Evolutionary conservation across 1,140 invertebrate genomes (phyloP), one percentile per base, ranked within the genome.

Genomic region (Heliothis subflexa): DNA sequence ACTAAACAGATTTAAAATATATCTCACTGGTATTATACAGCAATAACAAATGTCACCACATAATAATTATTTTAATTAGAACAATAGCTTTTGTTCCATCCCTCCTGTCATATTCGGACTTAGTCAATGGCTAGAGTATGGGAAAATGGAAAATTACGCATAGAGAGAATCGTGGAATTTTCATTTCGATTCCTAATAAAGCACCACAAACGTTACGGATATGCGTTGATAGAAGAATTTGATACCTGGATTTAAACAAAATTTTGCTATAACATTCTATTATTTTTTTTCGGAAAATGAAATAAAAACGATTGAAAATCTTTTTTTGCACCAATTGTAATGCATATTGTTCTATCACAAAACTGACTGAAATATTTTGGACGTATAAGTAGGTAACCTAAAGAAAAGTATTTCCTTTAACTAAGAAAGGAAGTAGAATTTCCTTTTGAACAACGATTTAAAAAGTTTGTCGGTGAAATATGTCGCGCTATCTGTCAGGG

Each of bases 401-500:
- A 62, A 40, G n/a, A 45, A 10, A 64, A 21, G 45, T n/a, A 64
- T 47, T 12, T n/a, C 33, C 61, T 64, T 18, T 64, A 47, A 47
- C 33, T 21, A 47, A 1, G 28, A 16, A 64, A 64, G 61, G 45
- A 64, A 64, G 55, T 25, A 7, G 61, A 64, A 45, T 64, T 47
- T 64, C 18, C 61, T 45, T 47, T 64, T 64, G 47, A 64, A 47
- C 25, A 45, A 47, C 40, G 33, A 64, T 64, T 47, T 47, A 64
- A 62, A 54, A 62, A 62, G 61, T 62, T 62, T 62, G 28, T 62
- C 61, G 14, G 61, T 62, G n/a, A 62, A 62, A 62, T 62, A 62
- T 62, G 61, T 62, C 61, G 28, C 3, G 40, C 14, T 62, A 62
- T 33, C 61, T 62, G 61, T 62, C 61, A 62, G 61, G 61, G 28